A percentile compares a stretch with the other conserved stretches of the same genome.
Evolutionary conservation across 2,888 invertebrate species (phyloP).

Genomic region (Cataglyphis livida): DNA sequence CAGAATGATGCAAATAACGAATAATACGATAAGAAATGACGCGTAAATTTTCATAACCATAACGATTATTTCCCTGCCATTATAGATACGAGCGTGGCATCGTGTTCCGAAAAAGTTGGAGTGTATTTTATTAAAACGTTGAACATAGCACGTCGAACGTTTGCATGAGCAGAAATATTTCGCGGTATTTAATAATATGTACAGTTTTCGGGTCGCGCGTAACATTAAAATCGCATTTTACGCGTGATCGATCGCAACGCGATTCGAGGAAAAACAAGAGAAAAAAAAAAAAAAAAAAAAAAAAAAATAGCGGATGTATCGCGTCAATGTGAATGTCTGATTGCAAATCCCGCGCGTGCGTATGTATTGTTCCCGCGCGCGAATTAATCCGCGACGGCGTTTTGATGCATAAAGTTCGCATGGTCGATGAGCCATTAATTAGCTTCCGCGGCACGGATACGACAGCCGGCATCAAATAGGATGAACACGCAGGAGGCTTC

Average conservation of each 20-base stretch:
- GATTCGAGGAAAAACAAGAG: not conserved
- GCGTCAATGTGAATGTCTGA: constrained; percentile 1
- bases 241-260: constrained; percentile 18
- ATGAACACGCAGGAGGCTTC: constrained; percentile 65
- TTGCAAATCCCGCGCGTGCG: constrained; percentile 46
- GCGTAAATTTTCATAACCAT: constrained; percentile 12
- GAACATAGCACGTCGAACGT: constrained; percentile 12
- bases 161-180: constrained; percentile 5
- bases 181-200: constrained; percentile 38
- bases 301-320: not conserved
- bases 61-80: not conserved
- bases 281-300: not conserved
- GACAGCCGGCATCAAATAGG: constrained; percentile 68
- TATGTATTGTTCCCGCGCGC: constrained; percentile 52
- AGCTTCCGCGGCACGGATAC: constrained; percentile 74
- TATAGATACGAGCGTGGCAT: not conserved
- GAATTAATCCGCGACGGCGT: constrained; percentile 73
- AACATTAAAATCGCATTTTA: constrained; percentile 45
- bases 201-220: not conserved
- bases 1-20: not conserved
- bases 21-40: not conserved
- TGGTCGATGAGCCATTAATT: constrained; percentile 76
- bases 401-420: constrained; percentile 73
- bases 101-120: not conserved
- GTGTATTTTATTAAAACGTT: constrained; percentile 2